These are phyloP conservation scores for Puffinus mauretanicus DNA, from an alignment of 2,113 vertebrate genomes.

Conservation along the genomic window DNA sequence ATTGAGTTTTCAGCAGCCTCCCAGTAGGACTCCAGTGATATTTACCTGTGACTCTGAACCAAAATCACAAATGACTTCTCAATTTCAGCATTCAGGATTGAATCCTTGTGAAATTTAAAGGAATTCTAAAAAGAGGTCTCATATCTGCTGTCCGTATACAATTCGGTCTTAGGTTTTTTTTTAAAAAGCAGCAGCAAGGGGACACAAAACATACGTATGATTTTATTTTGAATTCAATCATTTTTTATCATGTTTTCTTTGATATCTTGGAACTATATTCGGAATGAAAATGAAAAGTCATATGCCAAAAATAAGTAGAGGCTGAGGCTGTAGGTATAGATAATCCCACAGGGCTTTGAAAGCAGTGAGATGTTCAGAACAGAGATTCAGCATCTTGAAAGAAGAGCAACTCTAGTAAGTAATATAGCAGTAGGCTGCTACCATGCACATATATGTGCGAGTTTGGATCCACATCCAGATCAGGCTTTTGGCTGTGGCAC, in stretches of 20 bases:
- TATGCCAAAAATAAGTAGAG: not conserved
- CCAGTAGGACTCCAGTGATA: not conserved
- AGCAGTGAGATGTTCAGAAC: not conserved
- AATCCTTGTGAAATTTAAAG: not conserved
- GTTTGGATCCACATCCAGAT: not conserved
- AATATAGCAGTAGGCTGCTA: rapidly evolving
- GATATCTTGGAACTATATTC: not conserved
- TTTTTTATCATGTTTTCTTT: not conserved
- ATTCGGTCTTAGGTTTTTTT: not conserved
- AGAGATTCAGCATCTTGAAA: not conserved
- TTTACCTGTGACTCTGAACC: not conserved
- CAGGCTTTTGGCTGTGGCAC: not conserved
- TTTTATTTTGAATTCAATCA: rapidly evolving
- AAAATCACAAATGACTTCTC: not conserved
- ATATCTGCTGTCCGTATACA: not conserved
- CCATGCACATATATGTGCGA: rapidly evolving
- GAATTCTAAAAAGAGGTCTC: not conserved
- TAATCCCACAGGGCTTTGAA: not conserved
- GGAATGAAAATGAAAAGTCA: not conserved
- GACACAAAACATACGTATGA: not conserved
- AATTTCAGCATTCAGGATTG: not conserved
- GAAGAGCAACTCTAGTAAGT: not conserved
- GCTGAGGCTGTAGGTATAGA: not conserved
- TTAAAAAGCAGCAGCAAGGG: rapidly evolving
- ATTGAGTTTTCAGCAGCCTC: not conserved